A percentile compares a stretch with the other conserved stretches of the same genome.
phyloP scores from a whole-genome alignment of 2,797 vertebrate species.

The Cheirogaleus major region DNA sequence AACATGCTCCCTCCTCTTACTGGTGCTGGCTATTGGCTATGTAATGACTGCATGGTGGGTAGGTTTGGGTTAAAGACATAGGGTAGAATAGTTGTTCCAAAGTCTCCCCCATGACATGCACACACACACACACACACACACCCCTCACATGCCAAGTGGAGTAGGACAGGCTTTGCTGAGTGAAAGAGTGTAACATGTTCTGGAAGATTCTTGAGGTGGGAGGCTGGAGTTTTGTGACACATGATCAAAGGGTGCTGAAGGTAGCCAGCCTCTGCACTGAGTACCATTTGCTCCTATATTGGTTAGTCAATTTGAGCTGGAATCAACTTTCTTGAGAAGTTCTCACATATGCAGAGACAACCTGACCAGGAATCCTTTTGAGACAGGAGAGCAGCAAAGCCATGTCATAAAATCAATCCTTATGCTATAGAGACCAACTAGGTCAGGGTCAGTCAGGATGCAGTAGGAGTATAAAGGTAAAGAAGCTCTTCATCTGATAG shows the following conservation, averaged over 20 bases:
- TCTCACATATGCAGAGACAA: neutral
- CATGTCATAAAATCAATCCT: neutral
- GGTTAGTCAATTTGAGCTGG: neutral
- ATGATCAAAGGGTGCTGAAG: neutral
- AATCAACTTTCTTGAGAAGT: neutral
- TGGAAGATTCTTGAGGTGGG: neutral
- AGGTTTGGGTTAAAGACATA: neutral
- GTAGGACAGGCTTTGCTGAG: neutral
- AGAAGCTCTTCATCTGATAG: neutral
- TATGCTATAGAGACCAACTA: neutral
- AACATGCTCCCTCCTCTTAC: neutral
- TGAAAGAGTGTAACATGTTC: neutral
- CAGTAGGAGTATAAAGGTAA: neutral
- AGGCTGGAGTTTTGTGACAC: neutral
- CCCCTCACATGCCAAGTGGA: neutral
- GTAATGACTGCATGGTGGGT: neutral
- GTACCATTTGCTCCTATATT: neutral
- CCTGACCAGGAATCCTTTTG: neutral
- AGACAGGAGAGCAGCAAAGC: neutral
- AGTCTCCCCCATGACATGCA: neutral
- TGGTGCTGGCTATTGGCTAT: neutral
- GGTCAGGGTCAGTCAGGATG: neutral
- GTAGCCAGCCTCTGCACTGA: neutral
- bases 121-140: neutral
- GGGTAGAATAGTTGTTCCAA: neutral